Conservation (phyloP, 2,797 vertebrate species). For the Spheniscus humboldti region DNA sequence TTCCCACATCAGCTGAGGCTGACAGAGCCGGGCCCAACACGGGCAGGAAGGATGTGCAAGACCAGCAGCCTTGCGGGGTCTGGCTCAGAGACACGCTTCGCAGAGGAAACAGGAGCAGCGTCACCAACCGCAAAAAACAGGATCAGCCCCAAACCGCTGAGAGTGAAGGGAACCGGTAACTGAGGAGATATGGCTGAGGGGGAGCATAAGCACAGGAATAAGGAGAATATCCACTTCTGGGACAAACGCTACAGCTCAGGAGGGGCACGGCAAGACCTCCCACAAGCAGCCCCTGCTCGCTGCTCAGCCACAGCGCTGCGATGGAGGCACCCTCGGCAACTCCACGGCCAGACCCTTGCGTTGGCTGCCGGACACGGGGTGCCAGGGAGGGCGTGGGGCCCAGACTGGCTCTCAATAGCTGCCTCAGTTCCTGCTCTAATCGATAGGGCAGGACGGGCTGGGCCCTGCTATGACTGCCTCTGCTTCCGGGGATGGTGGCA, state of each 20-base stretch:
- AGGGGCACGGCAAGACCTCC: background rate
- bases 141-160: background rate
- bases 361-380: background rate
- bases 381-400: background rate
- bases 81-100: background rate
- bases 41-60: constrained; percentile 7
- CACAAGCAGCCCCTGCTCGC: background rate
- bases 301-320: background rate
- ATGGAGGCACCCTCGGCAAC: background rate
- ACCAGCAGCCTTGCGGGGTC: background rate
- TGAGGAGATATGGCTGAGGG: background rate
- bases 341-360: background rate
- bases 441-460: background rate
- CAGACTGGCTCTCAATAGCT: rapidly evolving
- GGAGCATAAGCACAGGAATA: background rate
- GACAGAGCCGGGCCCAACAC: background rate
- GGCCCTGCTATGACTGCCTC: background rate
- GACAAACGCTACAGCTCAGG: background rate
- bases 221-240: background rate
- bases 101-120: background rate
- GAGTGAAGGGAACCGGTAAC: background rate
- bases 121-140: background rate
- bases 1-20: constrained; percentile 21
- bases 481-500: rapidly evolving
- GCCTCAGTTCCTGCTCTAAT: background rate